A percentile compares a stretch with the other conserved stretches of the same genome.
Conservation (phyloP, 2,113 vertebrate genomes). For the Sminthopsis crassicaudata region DNA sequence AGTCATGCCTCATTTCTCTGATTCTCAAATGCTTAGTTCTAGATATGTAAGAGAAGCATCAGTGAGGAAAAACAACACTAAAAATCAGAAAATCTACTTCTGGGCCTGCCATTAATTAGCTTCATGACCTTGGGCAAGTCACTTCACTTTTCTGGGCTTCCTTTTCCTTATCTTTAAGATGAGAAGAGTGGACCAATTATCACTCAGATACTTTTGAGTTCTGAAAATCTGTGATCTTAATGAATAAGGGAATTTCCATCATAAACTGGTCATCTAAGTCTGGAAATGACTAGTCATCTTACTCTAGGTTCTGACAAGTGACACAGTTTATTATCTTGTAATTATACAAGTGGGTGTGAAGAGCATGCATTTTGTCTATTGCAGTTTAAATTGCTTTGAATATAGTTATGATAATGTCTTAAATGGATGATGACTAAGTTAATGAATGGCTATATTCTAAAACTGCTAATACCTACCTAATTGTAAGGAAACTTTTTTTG, state of each 20-base stretch:
- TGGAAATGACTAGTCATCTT: conserved; percentile 3
- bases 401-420: conserved; percentile 7
- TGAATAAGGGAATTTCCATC: not conserved
- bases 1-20: not conserved
- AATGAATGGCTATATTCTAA: not conserved
- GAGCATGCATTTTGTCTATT: not conserved
- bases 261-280: not conserved
- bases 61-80: not conserved
- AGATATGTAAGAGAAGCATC: not conserved
- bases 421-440: not conserved
- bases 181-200: not conserved
- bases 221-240: conserved; percentile 22
- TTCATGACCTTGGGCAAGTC: not conserved
- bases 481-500: not conserved
- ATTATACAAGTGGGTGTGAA: not conserved
- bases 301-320: not conserved
- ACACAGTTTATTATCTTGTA: not conserved
- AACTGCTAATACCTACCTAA: not conserved
- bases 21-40: not conserved
- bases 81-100: not conserved
- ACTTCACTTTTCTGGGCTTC: not conserved
- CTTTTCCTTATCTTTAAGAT: not conserved
- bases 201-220: not conserved
- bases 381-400: conserved; percentile 6
- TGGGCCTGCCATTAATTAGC: not conserved